A percentile compares a stretch with the other conserved stretches of the same genome.
Conservation (phyloP, 2,797 vertebrate genomes). For the Lagocephalus sceleratus region DNA sequence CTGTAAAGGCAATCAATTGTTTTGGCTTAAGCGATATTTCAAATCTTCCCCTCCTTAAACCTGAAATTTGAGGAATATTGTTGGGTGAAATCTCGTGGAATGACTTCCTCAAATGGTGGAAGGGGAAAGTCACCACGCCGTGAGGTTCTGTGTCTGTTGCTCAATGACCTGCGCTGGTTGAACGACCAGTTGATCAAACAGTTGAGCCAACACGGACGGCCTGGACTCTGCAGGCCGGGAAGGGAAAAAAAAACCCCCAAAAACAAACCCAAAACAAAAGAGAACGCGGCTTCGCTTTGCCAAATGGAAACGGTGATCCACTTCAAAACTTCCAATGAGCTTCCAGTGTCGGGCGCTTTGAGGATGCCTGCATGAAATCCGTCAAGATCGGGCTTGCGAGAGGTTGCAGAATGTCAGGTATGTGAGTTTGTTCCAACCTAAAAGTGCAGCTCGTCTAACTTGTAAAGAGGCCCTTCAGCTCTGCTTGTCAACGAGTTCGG, state of each 20-base stretch:
- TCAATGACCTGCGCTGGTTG: constrained; percentile 40
- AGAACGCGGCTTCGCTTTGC: not conserved
- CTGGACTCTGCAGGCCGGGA: not conserved
- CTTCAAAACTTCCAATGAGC: not conserved
- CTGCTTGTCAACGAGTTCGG: not conserved
- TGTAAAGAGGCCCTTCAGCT: not conserved
- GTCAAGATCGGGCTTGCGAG: not conserved
- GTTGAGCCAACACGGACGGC: constrained; percentile 4
- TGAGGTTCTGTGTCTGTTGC: constrained; percentile 12
- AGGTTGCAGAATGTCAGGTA: constrained; percentile 48
- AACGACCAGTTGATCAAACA: constrained; percentile 52
- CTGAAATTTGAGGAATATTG: not conserved
- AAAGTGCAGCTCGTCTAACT: not conserved
- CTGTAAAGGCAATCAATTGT: too few species aligned
- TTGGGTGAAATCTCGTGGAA: not conserved
- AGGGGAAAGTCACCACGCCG: not conserved
- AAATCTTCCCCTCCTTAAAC: too few species aligned
- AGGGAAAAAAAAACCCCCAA: too few species aligned
- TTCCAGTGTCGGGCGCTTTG: not conserved
- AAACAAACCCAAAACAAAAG: constrained; percentile 6
- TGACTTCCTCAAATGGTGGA: not conserved
- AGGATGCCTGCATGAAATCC: constrained; percentile 5
- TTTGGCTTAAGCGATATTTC: too few species aligned
- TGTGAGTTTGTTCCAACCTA: constrained; percentile 4
- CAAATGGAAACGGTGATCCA: not conserved